Evolutionary conservation across 2,888 invertebrate species (phyloP).

Genomic region (Tachina grossa): DNA sequence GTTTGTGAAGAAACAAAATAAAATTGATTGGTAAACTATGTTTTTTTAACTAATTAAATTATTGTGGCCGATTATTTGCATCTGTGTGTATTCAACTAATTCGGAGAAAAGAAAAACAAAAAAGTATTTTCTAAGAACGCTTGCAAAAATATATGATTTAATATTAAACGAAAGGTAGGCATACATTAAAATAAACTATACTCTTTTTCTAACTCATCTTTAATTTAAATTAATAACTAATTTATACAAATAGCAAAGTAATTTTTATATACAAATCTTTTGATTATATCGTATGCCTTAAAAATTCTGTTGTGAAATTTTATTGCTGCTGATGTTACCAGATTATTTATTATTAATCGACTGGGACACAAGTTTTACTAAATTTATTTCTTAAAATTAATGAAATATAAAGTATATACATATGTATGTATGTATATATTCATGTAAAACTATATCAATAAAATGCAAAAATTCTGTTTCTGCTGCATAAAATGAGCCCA

Average conservation of each 20-base stretch:
- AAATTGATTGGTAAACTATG: conserved; percentile 29
- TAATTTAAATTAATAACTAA: conserved; percentile 16
- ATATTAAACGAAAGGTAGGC: conserved; percentile 64
- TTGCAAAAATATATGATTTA: conserved; percentile 45
- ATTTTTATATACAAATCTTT: conserved; percentile 31
- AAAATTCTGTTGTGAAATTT: background rate
- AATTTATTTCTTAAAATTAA: background rate
- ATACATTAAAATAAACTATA: conserved; percentile 8
- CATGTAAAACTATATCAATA: too few species aligned
- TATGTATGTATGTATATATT: too few species aligned
- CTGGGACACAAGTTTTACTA: too few species aligned
- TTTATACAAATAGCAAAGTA: conserved; percentile 56
- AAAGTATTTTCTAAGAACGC: conserved; percentile 22
- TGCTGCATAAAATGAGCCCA: too few species aligned
- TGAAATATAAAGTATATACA: too few species aligned
- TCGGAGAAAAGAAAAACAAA: conserved; percentile 1
- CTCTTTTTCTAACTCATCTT: background rate
- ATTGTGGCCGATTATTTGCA: conserved; percentile 41
- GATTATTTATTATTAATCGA: background rate
- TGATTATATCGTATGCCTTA: background rate
- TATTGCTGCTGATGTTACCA: conserved; percentile 9
- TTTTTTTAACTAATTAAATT: conserved; percentile 65
- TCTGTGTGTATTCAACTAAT: conserved; percentile 38
- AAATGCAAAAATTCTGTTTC: too few species aligned
- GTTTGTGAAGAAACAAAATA: conserved; percentile 7